These are phyloP conservation scores for Hemicentrotus pulcherrimus DNA, from an alignment of 35 echinoderm and acorn worm genomes.

Conservation along the genomic window DNA sequence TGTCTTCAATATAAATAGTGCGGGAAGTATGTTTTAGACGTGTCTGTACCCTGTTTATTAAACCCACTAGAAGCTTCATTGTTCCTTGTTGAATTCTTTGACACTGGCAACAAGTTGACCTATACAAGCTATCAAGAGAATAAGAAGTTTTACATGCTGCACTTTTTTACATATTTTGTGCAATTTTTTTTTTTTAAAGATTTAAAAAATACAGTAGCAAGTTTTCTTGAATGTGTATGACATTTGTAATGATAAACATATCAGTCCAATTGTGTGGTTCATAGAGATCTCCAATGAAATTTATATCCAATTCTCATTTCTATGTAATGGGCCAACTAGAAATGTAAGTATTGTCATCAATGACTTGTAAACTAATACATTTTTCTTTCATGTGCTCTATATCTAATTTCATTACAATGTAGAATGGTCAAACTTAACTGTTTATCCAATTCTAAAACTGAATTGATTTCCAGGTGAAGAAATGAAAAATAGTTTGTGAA, in stretches of 20 bases:
- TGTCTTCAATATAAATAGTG: too few species aligned
- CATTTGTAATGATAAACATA: not conserved
- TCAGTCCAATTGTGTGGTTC: not conserved
- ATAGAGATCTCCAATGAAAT: not conserved
- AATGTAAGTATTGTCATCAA: too few species aligned
- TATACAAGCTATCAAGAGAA: not conserved
- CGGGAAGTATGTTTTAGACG: not conserved
- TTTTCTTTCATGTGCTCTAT: too few species aligned
- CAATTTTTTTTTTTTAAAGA: too few species aligned
- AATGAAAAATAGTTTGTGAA: not conserved
- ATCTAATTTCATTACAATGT: not conserved
- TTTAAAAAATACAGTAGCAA: not conserved
- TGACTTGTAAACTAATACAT: too few species aligned
- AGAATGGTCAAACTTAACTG: not conserved
- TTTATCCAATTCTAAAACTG: not conserved
- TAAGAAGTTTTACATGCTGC: not conserved
- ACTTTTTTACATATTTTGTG: not conserved
- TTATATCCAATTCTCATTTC: too few species aligned
- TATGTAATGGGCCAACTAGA: too few species aligned
- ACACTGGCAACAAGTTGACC: not conserved
- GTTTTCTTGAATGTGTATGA: not conserved
- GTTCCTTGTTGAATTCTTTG: not conserved
- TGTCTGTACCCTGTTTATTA: too few species aligned
- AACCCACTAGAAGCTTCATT: not conserved
- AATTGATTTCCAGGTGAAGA: not conserved